Base-by-base conservation (phyloP, 2,113 vertebrate species). In the Cyprinodon brontotheroides region DNA sequence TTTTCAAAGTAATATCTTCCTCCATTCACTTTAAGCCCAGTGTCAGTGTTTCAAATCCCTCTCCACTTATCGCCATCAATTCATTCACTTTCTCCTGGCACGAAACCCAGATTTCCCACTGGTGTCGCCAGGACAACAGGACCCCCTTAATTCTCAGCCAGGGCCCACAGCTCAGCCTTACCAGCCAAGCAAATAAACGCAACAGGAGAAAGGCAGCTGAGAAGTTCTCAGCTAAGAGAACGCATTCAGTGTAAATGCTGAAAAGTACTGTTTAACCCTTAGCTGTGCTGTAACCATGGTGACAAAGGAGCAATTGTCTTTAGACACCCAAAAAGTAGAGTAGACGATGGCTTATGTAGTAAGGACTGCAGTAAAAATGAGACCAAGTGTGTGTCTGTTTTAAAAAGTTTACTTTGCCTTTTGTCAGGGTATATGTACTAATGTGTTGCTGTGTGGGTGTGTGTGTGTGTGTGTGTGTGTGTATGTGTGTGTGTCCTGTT, bases 51-150 rank as follows among this genome's bases (percentile, higher is more conserved):
- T 72, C 61, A 72, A 70, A 17, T 65, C 66, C 70, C 62, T 75
- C 75, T 79, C 48, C 77, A 73, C 86, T 86, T 69, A 75, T 79
- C 74, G 72, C 68, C 53, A 74, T 72, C 65, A 15, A 74, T 73
- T 84, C 70, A 87, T 86, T 89, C 75, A 87, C 64, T 68, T 75
- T 64, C 67, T 57, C 74, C 82, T 61, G 77, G 86, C 87, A 91
- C 90, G 86, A 81, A 91, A 78, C 78, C 43, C 17, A 77, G 68
- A 68, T 91, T 92, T 89, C 89, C 88, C 92, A 90, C 75, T 74
- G 73, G 79, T 48, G 87, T 92, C 72, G 79, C 61, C 89, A 83
- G 45, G 90, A 89, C 89, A 86, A 92, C 92, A 4, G 38, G 74
- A 20, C 40, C 40, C 67, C 57, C 72, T 77, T 22, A 39, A 74